phyloP scores from a whole-genome alignment of 2,888 invertebrate species.

The Phalera bucephala region DNA sequence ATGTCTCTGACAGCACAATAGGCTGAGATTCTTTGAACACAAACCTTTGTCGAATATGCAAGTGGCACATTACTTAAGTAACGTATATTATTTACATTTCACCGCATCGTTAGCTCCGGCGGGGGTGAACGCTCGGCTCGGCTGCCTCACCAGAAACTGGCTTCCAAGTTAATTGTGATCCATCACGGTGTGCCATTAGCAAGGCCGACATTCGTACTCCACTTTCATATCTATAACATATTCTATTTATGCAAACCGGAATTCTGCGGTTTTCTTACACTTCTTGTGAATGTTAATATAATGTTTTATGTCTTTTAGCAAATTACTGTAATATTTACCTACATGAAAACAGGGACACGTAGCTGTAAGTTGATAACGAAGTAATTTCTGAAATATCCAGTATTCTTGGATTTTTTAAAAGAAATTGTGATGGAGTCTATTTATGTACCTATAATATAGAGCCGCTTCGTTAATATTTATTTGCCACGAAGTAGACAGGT shows the following conservation, averaged over 20 bases:
- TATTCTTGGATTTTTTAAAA: too few relatives aligned
- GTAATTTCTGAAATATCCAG: constrained; percentile 18
- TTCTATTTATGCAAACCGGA: constrained; percentile 18
- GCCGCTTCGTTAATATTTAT: too few relatives aligned
- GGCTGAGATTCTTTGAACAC: constrained; percentile 25
- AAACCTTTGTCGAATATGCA: constrained; percentile 18
- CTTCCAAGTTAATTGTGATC: constrained; percentile 29
- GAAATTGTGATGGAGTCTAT: too few relatives aligned
- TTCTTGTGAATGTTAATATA: constrained; percentile 8
- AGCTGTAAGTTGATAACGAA: constrained; percentile 15
- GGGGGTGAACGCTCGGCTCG: constrained; percentile 25
- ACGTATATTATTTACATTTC: constrained; percentile 29
- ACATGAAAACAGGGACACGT: background rate
- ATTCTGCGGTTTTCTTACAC: constrained; percentile 16
- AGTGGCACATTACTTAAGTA: constrained; percentile 6
- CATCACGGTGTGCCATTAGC: constrained; percentile 35
- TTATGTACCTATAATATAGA: too few relatives aligned
- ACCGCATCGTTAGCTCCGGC: constrained; percentile 19
- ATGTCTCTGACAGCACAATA: constrained; percentile 51
- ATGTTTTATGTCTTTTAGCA: constrained; percentile 3
- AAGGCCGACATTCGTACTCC: constrained; percentile 28
- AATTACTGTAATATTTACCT: constrained; percentile 12
- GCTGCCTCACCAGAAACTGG: constrained; percentile 23
- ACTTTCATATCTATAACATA: constrained; percentile 23
- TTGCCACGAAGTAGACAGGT: too few relatives aligned